Evolutionary conservation across 2,797 vertebrate species (phyloP).

Genomic region (Peromyscus nudipes): DNA sequence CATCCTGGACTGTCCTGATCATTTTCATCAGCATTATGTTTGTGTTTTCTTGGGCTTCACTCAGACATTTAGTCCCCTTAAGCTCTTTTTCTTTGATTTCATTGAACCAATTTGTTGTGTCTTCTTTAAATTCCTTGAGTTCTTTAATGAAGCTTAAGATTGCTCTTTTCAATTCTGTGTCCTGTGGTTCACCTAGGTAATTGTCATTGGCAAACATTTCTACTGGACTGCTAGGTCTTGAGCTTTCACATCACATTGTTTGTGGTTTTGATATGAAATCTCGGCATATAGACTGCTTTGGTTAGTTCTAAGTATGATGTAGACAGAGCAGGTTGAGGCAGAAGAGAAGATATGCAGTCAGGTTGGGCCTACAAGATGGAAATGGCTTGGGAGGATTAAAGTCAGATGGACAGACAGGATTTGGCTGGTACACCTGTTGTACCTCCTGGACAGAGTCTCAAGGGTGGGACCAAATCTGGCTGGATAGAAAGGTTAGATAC

Average conservation of each 20-base stretch:
- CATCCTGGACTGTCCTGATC: background rate
- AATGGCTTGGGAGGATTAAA: background rate
- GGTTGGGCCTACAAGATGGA: background rate
- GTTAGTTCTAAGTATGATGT: background rate
- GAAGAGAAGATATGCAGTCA: background rate
- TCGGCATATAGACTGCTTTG: background rate
- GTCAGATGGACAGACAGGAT: background rate
- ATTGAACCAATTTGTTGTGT: background rate
- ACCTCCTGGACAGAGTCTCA: background rate
- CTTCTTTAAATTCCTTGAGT: background rate
- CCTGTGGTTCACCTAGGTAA: background rate
- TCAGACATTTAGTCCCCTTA: background rate
- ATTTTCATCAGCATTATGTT: background rate
- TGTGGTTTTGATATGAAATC: background rate
- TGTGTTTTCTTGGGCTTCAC: background rate
- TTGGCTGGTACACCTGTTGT: background rate
- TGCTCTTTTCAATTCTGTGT: background rate
- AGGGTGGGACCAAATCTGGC: background rate
- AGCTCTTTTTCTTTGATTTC: background rate
- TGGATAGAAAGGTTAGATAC: background rate
- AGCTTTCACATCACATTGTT: background rate
- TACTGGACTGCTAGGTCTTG: background rate
- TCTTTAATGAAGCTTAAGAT: background rate
- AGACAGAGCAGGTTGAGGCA: background rate
- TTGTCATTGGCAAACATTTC: background rate